These are phyloP conservation scores for Elachura formosa DNA, from an alignment of 2,113 vertebrate genomes.

Conservation along the genomic window DNA sequence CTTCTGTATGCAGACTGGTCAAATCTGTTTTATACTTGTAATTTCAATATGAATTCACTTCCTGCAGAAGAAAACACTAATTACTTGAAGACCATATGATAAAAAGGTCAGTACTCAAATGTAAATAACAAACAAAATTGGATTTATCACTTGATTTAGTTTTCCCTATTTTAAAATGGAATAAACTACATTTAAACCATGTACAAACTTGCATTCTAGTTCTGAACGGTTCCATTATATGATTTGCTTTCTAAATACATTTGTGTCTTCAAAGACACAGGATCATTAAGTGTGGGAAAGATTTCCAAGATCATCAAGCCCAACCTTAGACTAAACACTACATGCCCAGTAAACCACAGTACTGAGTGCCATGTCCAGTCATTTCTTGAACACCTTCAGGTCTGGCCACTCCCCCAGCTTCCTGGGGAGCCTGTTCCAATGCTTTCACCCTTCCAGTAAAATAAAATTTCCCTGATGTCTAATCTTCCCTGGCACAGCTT, in stretches of 20 bases:
- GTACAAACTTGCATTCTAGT: neutral
- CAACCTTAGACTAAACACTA: neutral
- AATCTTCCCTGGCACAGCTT: neutral
- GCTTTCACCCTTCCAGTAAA: neutral
- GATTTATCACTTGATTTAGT: neutral
- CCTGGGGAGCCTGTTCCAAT: neutral
- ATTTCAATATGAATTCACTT: conserved; percentile 40
- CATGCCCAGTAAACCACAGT: neutral
- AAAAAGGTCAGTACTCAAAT: neutral
- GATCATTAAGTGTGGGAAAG: neutral
- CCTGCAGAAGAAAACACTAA: neutral
- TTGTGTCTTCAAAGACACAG: neutral
- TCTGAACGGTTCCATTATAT: neutral
- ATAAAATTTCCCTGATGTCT: neutral
- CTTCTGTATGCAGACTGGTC: conserved; percentile 5
- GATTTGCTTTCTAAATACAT: neutral
- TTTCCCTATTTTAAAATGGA: neutral
- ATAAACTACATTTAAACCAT: neutral
- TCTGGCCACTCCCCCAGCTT: neutral
- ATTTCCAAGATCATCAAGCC: neutral
- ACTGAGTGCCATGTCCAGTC: neutral
- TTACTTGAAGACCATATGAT: neutral
- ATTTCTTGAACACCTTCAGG: neutral
- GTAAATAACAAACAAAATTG: neutral
- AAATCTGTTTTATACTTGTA: conserved; percentile 32